These are phyloP conservation scores for Pseudanteris insignis DNA, from an alignment of 2,888 invertebrate genomes.

Conservation along the genomic window DNA sequence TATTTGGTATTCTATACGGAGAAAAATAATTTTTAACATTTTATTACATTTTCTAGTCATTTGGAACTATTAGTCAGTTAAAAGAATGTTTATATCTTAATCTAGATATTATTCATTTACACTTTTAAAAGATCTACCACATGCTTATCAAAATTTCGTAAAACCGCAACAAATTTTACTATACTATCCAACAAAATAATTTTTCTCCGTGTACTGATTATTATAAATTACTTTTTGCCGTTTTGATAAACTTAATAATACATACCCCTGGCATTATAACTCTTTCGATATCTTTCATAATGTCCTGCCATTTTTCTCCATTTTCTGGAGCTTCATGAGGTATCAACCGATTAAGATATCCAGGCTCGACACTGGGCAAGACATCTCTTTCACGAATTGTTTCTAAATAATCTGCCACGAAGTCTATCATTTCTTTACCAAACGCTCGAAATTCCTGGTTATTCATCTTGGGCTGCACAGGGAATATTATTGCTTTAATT, in stretches of 20 bases:
- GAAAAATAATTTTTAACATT: no score
- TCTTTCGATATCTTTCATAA: slow-evolving; percentile 88
- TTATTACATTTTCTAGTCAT: no score
- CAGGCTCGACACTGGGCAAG: slow-evolving; percentile 88
- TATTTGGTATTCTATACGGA: no score
- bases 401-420: slow-evolving; percentile 88
- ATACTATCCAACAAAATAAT: no score
- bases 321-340: slow-evolving; percentile 85
- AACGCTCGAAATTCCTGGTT: slow-evolving; percentile 85
- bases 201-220: not conserved
- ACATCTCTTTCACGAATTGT: slow-evolving; percentile 88
- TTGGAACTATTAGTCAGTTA: no score
- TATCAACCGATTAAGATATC: slow-evolving; percentile 83
- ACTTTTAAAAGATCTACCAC: no score
- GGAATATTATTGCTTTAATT: no score
- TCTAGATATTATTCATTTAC: no score
- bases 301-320: slow-evolving; percentile 85
- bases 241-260: no score
- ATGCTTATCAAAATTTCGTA: no score
- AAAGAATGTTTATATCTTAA: no score
- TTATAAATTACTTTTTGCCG: slow-evolving; percentile 53
- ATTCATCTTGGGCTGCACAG: no score
- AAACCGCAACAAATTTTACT: not conserved
- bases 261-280: slow-evolving; percentile 93
- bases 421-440: slow-evolving; percentile 95